Evolutionary conservation across 2,113 vertebrate species (phyloP).

Genomic region (Ictalurus furcatus): DNA sequence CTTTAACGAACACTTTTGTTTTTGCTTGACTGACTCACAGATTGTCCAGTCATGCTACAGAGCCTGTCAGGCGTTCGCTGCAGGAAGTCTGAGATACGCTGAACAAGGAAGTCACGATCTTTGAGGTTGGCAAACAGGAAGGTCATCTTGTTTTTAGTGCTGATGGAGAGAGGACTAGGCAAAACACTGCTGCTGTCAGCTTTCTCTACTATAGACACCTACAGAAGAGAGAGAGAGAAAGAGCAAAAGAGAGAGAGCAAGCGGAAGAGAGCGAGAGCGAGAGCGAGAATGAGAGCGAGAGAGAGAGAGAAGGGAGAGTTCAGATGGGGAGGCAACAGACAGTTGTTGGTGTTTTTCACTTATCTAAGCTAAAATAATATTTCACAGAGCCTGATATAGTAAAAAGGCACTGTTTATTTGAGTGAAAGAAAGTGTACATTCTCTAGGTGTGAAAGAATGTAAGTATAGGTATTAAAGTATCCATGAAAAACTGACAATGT

Average conservation of each 20-base stretch:
- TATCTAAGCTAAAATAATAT: neutral
- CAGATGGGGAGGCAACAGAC: neutral
- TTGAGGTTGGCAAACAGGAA: constrained; percentile 97
- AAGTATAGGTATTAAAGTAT: neutral
- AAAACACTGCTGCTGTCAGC: constrained; percentile 93
- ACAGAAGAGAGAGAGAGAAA: constrained; percentile 41
- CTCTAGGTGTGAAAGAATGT: neutral
- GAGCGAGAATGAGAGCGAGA: constrained; percentile 46
- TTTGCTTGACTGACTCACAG: constrained; percentile 55
- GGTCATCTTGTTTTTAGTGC: constrained; percentile 96
- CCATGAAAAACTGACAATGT: neutral
- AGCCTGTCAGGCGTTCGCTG: constrained; percentile 86
- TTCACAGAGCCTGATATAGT: neutral
- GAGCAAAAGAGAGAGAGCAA: constrained; percentile 49
- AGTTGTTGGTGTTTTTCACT: neutral
- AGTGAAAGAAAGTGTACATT: neutral
- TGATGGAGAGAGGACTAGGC: constrained; percentile 95
- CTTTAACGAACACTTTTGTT: neutral
- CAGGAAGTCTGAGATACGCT: constrained; percentile 95
- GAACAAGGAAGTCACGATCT: constrained; percentile 93
- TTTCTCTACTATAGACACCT: constrained; percentile 97
- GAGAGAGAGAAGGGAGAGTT: constrained; percentile 17
- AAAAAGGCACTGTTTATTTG: too few species aligned
- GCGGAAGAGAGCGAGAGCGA: constrained; percentile 31
- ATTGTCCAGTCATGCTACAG: constrained; percentile 54